Evolutionary conservation across 2,113 vertebrate genomes (phyloP).

Genomic region (Uropsilus gracilis): DNA sequence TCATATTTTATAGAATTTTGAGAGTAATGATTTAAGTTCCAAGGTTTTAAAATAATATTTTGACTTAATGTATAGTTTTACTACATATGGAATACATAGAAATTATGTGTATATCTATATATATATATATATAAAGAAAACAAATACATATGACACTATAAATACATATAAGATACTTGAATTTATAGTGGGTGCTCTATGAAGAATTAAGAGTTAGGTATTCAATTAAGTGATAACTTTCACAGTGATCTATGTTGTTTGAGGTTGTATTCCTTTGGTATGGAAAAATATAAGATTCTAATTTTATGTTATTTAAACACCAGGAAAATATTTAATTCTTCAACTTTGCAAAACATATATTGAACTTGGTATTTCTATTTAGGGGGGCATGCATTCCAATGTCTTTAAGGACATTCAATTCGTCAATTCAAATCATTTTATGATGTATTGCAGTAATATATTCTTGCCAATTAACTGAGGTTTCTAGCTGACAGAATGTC

Average conservation of each 20-base stretch:
- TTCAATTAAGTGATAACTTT: neutral
- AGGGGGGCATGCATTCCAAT: neutral
- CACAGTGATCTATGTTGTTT: neutral
- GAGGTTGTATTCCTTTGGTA: neutral
- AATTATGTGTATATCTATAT: neutral
- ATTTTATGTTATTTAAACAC: neutral
- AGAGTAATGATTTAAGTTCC: neutral
- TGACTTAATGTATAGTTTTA: neutral
- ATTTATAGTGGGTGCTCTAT: neutral
- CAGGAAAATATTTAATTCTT: neutral
- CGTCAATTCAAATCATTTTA: conserved; percentile 13
- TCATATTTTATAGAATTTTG: neutral
- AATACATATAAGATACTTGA: neutral
- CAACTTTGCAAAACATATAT: conserved; percentile 19
- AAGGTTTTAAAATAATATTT: neutral
- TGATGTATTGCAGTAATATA: neutral
- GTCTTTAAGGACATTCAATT: neutral
- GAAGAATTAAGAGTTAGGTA: neutral
- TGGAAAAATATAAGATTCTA: neutral
- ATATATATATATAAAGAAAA: neutral
- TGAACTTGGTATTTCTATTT: neutral
- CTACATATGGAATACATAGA: neutral
- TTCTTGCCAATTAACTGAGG: conserved; percentile 14
- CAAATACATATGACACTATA: neutral
- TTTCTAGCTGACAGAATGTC: conserved; percentile 24